A percentile compares a stretch with the other conserved stretches of the same genome.
These are phyloP conservation scores for Hirtodrosophila confusa DNA, from an alignment of 2,888 invertebrate genomes.

Conservation along the genomic window DNA sequence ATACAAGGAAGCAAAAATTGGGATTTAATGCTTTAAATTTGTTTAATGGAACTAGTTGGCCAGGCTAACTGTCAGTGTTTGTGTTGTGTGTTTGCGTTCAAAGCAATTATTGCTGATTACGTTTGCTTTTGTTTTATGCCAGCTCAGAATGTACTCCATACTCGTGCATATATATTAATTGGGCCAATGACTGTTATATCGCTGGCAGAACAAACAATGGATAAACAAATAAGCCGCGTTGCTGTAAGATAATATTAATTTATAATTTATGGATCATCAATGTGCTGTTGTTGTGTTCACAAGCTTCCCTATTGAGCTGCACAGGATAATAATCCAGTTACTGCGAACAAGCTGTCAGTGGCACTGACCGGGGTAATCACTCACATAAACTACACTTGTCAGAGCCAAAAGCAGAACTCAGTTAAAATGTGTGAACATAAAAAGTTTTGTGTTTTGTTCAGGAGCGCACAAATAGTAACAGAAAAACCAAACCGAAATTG, in stretches of 20 bases:
- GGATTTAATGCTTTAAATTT: slow-evolving; percentile 9
- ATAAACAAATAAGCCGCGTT: background rate
- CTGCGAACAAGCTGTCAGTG: slow-evolving; percentile 36
- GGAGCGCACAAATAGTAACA: slow-evolving; percentile 21
- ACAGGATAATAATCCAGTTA: slow-evolving; percentile 23
- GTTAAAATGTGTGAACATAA: slow-evolving; percentile 12
- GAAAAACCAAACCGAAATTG: slow-evolving; percentile 31
- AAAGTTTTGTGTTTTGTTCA: slow-evolving; percentile 38
- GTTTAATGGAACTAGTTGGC: slow-evolving; percentile 7
- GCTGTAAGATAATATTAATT: slow-evolving; percentile 29
- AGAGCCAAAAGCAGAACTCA: slow-evolving; percentile 4
- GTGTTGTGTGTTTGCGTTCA: slow-evolving; percentile 37
- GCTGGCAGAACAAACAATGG: slow-evolving; percentile 5
- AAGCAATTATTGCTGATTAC: slow-evolving; percentile 57
- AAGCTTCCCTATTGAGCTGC: background rate
- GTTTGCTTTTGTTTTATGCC: slow-evolving; percentile 45
- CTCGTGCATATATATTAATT: slow-evolving; percentile 39
- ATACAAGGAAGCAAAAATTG: too few relatives aligned
- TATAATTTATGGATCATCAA: slow-evolving; percentile 23
- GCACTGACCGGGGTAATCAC: slow-evolving; percentile 42
- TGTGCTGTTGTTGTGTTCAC: background rate
- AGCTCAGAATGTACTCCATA: slow-evolving; percentile 20
- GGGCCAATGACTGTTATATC: slow-evolving; percentile 1
- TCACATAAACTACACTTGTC: slow-evolving; percentile 48
- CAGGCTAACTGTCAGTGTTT: slow-evolving; percentile 4